phyloP scores from a whole-genome alignment of 2,113 vertebrate species.

The Megalops atlanticus region DNA sequence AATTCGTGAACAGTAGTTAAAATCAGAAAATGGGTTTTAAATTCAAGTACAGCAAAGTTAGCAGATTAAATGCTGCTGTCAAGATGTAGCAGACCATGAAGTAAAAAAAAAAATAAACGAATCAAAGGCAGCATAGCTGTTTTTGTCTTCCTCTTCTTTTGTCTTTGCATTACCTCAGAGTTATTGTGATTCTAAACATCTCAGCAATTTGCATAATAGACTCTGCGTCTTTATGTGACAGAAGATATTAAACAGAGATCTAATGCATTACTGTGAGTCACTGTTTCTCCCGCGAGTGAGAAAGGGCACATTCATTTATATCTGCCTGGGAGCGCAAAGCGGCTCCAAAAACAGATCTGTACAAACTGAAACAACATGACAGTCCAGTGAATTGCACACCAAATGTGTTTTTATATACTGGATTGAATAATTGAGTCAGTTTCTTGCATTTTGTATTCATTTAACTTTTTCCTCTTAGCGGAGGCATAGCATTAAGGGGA shows the following conservation, averaged over 20 bases:
- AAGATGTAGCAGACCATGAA: not conserved
- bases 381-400: not conserved
- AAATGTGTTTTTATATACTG: not conserved
- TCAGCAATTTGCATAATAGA: conserved; percentile 13
- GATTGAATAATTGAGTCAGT: not conserved
- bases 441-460: not conserved
- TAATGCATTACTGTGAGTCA: not conserved
- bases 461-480: not conserved
- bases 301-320: conserved; percentile 19
- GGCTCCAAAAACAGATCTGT: not conserved
- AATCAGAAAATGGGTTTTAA: not conserved
- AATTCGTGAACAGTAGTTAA: not conserved
- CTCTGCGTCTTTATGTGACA: conserved; percentile 2
- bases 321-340: not conserved
- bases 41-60: not conserved
- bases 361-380: conserved; percentile 12
- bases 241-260: not conserved
- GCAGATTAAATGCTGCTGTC: not conserved
- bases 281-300: conserved; percentile 8
- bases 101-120: not conserved
- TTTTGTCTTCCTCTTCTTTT: conserved; percentile 20
- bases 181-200: not conserved
- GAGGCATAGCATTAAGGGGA: not conserved
- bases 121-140: not conserved
- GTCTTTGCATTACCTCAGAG: not conserved